Base-by-base conservation (phyloP, 2,888 invertebrate species). In the Blastobasis adustella region DNA sequence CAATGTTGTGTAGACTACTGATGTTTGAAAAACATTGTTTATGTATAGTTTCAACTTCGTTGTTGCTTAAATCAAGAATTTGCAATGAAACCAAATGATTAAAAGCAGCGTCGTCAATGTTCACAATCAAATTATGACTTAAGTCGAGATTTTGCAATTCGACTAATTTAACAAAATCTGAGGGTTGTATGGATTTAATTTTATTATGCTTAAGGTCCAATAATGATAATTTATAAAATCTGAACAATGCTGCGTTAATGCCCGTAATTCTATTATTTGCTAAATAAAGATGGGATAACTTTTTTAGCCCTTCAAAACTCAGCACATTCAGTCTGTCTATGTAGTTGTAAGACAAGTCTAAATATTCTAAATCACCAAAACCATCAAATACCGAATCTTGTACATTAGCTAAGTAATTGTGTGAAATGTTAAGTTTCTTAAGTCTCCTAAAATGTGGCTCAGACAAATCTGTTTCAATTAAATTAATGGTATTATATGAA, bases 281-380 rank as follows among this genome's bases (percentile, higher is more conserved):
- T 3, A 83, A 52, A 53, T 74, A 68, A 5, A 83, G 63, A 54
- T 63, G 41, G 8, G 56, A 42, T n/a, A 82, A 52, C 38, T 69
- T 67, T 52, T 61, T 70, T 3, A 74, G 56, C 2, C 82, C 82
- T 57, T 80, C 81, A 53, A 82, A 82, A 10, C 74, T 71, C 9
- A 67, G 53, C 5, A 55, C 59, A 49, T 58, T 63, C 41, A 83
- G 50, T 0, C 46, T 43, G 37, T 67, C 61, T 6, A 83, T 69
- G 5, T 61, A 66, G 54, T 84, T 83, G 49, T 76, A 53, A 4
- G 81, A 79, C 5, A 84, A 54, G 59, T 82, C 77, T 55, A 83
- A 62, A 40, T 45, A 60, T 56, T 65, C 59, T 10, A 83, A 57
- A 41, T 70, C 54, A 10, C 57, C 53, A 4, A 77, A 67, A 44